Evolutionary conservation across 2,113 vertebrate genomes (phyloP), one percentile per base, ranked within the genome.

Genomic region (Ginglymostoma cirratum): DNA sequence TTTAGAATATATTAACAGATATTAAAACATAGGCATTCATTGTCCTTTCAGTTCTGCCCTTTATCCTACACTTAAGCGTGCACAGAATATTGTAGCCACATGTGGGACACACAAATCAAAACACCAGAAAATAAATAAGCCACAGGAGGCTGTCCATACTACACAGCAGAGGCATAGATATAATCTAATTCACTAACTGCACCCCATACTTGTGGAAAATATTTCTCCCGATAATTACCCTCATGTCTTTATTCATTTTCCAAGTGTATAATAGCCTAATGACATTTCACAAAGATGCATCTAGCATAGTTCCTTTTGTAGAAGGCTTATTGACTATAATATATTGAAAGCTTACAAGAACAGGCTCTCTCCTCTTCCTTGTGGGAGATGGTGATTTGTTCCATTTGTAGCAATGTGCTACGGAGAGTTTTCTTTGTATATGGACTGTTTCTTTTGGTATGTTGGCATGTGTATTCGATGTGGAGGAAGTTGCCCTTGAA

Each of bases 191-290:
- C 92, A 67, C 94, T 30, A 95, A 90, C 34, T 95, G 14, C 69
- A 72, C 67, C 45, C 67, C 0, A 70, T 69, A 72, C 69, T 72
- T 52, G 24, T 27, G 17, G 69, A 52, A 72, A 45, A 95, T 12
- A 70, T 76, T 70, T 95, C 94, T 72, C 94, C 27, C 19, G 69
- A 34, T 24, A 76, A 12, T 34, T 95, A 34, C 42, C 48, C 69
- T 72, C 94, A 95, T 48, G 70, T 42, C 69, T 42, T 94, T 45
- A 94, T 67, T 69, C n/a, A 94, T 94, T 94, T 70, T 67, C 69
- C 21, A 94, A n/a, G 21, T 67, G 23, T 27, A 7, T 48, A 95
- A 72, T 95, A 76, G 69, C 42, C 42, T 95, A 72, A 95, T 52
- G 42, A 95, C 27, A 95, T 52, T 66, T 93, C 89, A 93, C 34